Percentiles rank a stretch among this genome's conserved stretches.
Conservation (phyloP, 2,888 invertebrate genomes). For the Peribatodes rhomboidaria region DNA sequence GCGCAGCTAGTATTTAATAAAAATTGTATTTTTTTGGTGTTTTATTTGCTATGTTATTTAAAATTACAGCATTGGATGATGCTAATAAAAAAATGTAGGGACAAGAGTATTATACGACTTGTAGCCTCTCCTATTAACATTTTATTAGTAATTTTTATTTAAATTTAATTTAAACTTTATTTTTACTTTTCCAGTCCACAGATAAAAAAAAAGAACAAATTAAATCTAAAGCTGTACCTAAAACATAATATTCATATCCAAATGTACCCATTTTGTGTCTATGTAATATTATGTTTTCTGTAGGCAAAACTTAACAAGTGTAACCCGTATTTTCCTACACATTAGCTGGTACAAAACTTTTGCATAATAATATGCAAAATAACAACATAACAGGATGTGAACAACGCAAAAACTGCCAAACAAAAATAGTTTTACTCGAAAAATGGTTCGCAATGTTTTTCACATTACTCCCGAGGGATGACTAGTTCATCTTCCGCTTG, state of each 20-base stretch:
- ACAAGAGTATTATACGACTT: too few species aligned
- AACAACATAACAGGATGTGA: constrained; percentile 35
- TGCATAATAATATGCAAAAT: constrained; percentile 35
- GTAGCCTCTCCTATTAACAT: too few species aligned
- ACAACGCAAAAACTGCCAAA: constrained; percentile 45
- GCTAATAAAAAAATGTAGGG: too few species aligned
- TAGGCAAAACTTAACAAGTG: constrained; percentile 1
- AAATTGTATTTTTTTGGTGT: too few species aligned
- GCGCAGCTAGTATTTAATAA: too few species aligned
- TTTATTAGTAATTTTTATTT: too few species aligned
- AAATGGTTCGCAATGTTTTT: constrained; percentile 53
- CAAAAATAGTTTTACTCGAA: constrained; percentile 40
- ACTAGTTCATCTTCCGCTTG: constrained; percentile 62
- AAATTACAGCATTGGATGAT: too few species aligned
- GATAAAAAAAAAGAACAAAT: too few species aligned
- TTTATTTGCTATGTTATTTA: too few species aligned
- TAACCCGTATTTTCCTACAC: neutral
- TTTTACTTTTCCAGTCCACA: too few species aligned
- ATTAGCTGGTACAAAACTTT: constrained; percentile 24
- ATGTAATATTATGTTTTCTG: neutral
- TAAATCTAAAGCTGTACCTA: neutral
- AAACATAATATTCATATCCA: neutral
- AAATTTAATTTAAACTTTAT: too few species aligned
- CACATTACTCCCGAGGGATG: constrained; percentile 57
- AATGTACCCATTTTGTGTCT: neutral